Percentiles rank a stretch among this genome's conserved stretches.
Conservation (phyloP, 2,113 vertebrate species). For the Pogona vitticeps region DNA sequence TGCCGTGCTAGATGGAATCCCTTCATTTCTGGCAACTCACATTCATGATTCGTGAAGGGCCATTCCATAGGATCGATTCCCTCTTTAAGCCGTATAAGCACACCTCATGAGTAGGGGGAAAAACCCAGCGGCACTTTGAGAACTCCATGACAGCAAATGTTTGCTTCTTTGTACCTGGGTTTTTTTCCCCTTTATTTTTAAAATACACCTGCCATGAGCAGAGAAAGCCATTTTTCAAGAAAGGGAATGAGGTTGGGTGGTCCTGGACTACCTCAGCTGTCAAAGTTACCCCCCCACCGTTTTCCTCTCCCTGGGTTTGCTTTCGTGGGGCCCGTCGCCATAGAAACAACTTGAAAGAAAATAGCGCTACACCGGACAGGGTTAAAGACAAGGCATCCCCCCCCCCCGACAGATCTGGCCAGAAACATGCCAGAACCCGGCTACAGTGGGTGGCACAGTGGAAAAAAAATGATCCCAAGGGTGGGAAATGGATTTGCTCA, state of each 20-base stretch:
- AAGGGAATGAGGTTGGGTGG: background rate
- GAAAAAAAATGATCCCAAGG: no score
- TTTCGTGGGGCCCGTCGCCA: slow-evolving; percentile 8
- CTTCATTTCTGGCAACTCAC: no score
- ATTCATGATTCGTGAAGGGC: background rate
- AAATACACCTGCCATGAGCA: background rate
- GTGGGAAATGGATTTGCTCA: no score
- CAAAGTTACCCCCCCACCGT: background rate
- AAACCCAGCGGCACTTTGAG: background rate
- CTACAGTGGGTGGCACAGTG: background rate
- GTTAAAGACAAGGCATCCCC: background rate
- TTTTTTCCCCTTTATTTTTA: background rate
- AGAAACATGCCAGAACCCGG: no score
- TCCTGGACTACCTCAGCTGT: slow-evolving; percentile 10
- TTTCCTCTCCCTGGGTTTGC: background rate
- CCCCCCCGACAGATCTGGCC: background rate
- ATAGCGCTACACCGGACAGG: background rate
- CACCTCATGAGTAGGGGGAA: background rate
- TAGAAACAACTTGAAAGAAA: slow-evolving; percentile 27
- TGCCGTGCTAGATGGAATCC: no score
- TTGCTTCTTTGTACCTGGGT: no score
- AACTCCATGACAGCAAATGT: background rate
- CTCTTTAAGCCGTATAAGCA: background rate
- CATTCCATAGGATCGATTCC: background rate
- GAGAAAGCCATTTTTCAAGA: background rate